These are phyloP conservation scores for Spondyliosoma cantharus DNA, from an alignment of 2,797 vertebrate genomes.

Conservation along the genomic window DNA sequence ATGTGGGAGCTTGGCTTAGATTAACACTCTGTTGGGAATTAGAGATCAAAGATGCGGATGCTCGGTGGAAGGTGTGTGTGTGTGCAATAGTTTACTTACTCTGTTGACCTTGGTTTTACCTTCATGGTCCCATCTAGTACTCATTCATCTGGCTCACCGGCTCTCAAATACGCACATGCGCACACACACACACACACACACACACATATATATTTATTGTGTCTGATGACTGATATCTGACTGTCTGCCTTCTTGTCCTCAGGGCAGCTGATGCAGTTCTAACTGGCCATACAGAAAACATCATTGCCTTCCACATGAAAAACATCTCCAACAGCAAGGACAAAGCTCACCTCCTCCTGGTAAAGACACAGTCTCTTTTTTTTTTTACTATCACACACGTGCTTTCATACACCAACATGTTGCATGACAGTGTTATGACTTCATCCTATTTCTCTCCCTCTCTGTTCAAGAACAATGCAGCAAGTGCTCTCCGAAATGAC, in stretches of 20 bases:
- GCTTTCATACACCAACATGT: neutral
- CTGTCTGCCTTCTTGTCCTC: constrained; percentile 75
- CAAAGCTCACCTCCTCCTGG: constrained; percentile 93
- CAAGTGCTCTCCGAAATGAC: constrained; percentile 90
- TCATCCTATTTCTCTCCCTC: constrained; percentile 40
- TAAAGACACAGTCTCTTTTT: constrained; percentile 71
- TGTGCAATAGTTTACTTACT: constrained; percentile 53
- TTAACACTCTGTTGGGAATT: constrained; percentile 64
- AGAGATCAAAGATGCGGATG: constrained; percentile 63
- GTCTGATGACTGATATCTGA: constrained; percentile 72
- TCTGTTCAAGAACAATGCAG: constrained; percentile 91
- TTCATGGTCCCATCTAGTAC: constrained; percentile 59
- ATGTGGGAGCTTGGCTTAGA: constrained; percentile 52
- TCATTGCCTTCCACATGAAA: constrained; percentile 98
- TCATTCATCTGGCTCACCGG: constrained; percentile 42
- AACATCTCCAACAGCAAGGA: constrained; percentile 98
- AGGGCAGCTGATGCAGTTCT: constrained; percentile 98
- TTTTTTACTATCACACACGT: neutral
- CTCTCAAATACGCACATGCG: constrained; percentile 14
- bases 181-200: constrained; percentile 7
- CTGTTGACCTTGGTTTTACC: constrained; percentile 73
- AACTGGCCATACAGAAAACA: constrained; percentile 97
- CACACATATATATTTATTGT: constrained; percentile 41
- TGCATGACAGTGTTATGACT: neutral
- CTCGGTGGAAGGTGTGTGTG: constrained; percentile 44